phyloP scores from a whole-genome alignment of 2,888 invertebrate species.

The Mesorhabditis spiculigera region DNA sequence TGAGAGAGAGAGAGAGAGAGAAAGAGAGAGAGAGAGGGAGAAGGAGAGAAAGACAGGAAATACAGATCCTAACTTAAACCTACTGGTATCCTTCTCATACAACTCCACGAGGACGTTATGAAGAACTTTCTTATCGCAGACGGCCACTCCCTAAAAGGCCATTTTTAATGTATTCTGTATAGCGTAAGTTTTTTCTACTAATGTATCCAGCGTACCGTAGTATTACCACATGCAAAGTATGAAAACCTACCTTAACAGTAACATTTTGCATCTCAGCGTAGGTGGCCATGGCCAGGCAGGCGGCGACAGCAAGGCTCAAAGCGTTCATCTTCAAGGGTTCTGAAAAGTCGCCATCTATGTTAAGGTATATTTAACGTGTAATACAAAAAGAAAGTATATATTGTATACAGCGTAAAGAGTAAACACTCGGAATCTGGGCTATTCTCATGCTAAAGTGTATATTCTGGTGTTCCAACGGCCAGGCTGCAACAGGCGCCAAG shows the following conservation, averaged over 20 bases:
- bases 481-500: too few species aligned
- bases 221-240: not conserved
- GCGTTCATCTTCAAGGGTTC: slow-evolving; percentile 1
- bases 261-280: not conserved
- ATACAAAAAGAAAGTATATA: too few species aligned
- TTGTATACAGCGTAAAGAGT: too few species aligned
- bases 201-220: too few species aligned
- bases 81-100: not conserved
- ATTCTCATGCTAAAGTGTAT: too few species aligned
- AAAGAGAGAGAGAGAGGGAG: too few species aligned
- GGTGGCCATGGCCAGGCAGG: not conserved
- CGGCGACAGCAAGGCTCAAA: not conserved
- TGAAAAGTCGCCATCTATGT: too few species aligned
- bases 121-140: not conserved
- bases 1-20: too few species aligned
- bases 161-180: not conserved
- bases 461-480: too few species aligned
- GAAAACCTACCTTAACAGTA: not conserved
- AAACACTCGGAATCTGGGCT: too few species aligned
- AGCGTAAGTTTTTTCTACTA: not conserved
- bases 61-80: not conserved
- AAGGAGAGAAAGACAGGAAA: too few species aligned
- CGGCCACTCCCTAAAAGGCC: not conserved
- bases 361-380: too few species aligned
- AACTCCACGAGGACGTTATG: not conserved